These are phyloP conservation scores for Dinomys branickii DNA, from an alignment of 2,113 vertebrate genomes.

Conservation along the genomic window DNA sequence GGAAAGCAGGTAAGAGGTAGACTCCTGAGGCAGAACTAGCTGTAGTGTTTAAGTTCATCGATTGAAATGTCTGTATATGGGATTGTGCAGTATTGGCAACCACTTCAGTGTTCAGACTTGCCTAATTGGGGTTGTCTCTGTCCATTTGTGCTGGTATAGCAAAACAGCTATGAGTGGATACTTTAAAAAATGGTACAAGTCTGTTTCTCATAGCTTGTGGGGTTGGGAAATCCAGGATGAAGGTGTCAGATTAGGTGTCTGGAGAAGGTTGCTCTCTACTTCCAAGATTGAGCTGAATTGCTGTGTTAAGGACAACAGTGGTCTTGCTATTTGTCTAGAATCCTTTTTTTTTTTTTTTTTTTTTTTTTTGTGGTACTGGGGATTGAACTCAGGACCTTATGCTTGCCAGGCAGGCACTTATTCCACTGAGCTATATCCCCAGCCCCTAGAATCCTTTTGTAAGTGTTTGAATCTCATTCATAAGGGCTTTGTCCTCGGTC, in stretches of 20 bases:
- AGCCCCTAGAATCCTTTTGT: neutral
- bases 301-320: neutral
- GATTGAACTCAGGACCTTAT: too few species aligned
- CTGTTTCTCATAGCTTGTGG: neutral
- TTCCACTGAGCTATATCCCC: too few species aligned
- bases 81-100: neutral
- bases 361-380: too few species aligned
- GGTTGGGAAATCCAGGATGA: neutral
- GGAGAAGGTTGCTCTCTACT: neutral
- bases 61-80: neutral
- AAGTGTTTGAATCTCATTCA: neutral
- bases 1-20: neutral
- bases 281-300: neutral
- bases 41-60: neutral
- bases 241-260: neutral
- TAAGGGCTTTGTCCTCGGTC: neutral
- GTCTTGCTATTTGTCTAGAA: neutral
- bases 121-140: neutral
- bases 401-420: too few species aligned
- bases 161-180: neutral
- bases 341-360: too few species aligned
- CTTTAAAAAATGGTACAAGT: neutral
- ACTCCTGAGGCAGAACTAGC: neutral
- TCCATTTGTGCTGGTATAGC: neutral
- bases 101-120: slow-evolving; percentile 31